Conservation (phyloP, 92 coral and sea anemone species). For the Zoanthus gigantus region DNA sequence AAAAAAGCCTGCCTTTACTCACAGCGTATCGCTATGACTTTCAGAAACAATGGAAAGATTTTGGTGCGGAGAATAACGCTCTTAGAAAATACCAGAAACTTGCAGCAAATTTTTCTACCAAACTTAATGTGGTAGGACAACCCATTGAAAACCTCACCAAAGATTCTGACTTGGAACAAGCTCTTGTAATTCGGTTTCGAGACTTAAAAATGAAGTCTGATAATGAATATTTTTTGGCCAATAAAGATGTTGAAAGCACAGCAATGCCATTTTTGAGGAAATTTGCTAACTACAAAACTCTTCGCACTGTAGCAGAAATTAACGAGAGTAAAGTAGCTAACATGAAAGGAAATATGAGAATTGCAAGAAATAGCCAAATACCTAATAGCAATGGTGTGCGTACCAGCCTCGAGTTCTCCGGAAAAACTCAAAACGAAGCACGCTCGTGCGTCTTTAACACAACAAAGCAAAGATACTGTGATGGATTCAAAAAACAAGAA, state of each 20-base stretch:
- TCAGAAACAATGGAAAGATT: not conserved
- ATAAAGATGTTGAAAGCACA: not conserved
- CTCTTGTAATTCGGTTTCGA: conserved; percentile 23
- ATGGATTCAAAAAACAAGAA: not conserved
- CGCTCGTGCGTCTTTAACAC: no score
- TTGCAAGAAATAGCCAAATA: not conserved
- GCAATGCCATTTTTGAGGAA: conserved; percentile 3
- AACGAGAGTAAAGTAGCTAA: no score
- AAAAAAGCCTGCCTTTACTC: not conserved
- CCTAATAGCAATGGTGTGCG: not conserved
- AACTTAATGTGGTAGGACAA: not conserved
- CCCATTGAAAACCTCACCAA: not conserved
- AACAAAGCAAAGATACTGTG: no score
- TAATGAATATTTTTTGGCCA: not conserved
- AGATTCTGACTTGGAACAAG: conserved; percentile 7
- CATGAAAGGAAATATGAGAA: not conserved
- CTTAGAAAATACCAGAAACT: not conserved
- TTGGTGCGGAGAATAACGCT: not conserved
- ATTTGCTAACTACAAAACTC: not conserved
- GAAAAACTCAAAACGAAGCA: no score
- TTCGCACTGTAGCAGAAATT: not conserved
- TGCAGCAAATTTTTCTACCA: not conserved
- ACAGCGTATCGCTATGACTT: not conserved
- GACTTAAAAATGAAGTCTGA: conserved; percentile 2
- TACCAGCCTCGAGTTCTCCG: no score